Conservation (phyloP, 37 sponge, comb jelly and placozoan genomes). For the Amphimedon queenslandica region DNA sequence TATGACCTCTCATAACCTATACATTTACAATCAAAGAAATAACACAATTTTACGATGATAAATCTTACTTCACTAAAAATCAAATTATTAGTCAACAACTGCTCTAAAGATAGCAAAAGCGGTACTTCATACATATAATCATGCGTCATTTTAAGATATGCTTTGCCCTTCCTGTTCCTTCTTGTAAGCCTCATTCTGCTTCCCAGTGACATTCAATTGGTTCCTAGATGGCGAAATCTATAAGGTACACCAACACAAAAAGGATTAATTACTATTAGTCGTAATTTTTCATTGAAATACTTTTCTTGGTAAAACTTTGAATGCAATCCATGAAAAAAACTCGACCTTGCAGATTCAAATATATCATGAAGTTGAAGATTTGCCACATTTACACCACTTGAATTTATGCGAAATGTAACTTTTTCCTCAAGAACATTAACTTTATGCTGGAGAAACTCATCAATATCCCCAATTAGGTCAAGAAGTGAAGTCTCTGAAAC, state of each 20-base stretch:
- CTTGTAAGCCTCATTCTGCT: neutral
- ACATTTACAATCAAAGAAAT: neutral
- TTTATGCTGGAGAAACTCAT: neutral
- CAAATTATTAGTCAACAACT: neutral
- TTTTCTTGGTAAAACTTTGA: constrained; percentile 13
- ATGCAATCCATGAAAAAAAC: constrained; percentile 17
- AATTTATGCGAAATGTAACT: neutral
- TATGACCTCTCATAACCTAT: neutral
- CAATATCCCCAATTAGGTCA: constrained; percentile 11
- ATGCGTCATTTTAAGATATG: neutral
- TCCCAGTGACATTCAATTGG: constrained; percentile 12
- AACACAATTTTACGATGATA: neutral
- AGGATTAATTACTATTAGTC: neutral
- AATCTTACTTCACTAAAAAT: constrained; percentile 2
- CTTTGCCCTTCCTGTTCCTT: neutral
- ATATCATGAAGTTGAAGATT: neutral
- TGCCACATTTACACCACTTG: neutral
- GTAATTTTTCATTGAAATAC: constrained; percentile 11
- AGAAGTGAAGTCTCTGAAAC: constrained; percentile 20
- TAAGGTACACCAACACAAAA: neutral
- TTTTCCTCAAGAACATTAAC: constrained; percentile 1
- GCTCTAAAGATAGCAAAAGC: constrained; percentile 5
- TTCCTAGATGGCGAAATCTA: too few relatives aligned
- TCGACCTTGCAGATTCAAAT: constrained; percentile 2
- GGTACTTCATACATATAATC: constrained; percentile 18